Evolutionary conservation across 2,888 invertebrate species (phyloP).

Genomic region (Dryobota labecula): DNA sequence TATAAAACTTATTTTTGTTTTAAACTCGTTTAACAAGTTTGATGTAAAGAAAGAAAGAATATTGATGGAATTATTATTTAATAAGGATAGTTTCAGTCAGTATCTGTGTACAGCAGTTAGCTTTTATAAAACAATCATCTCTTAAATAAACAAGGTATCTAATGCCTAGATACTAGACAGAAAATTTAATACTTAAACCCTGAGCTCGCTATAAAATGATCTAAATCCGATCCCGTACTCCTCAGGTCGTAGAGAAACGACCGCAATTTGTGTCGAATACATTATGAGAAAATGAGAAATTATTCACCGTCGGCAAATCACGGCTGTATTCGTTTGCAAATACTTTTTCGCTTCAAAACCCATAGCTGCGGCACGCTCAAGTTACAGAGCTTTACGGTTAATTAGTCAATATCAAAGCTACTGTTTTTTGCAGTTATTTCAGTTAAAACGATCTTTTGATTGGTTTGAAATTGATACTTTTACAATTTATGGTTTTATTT

Average conservation of each 20-base stretch:
- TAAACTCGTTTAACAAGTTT: neutral
- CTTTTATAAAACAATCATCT: neutral
- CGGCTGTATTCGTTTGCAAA: conserved; percentile 57
- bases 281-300: conserved; percentile 73
- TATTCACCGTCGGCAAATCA: conserved; percentile 64
- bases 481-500: conserved; percentile 11
- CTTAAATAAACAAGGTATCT: neutral
- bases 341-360: conserved; percentile 41
- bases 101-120: neutral
- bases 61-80: neutral
- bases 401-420: conserved; percentile 60
- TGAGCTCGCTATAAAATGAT: neutral
- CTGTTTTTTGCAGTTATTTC: conserved; percentile 48
- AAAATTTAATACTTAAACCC: neutral
- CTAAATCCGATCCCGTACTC: conserved; percentile 15
- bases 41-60: too few species aligned
- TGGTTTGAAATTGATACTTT: conserved; percentile 46
- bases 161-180: neutral
- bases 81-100: neutral
- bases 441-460: conserved; percentile 51
- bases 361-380: conserved; percentile 30
- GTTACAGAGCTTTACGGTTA: conserved; percentile 57
- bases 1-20: neutral
- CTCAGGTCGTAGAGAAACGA: conserved; percentile 56
- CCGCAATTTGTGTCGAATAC: conserved; percentile 70